These are phyloP conservation scores for Hyposoter dolosus DNA, from an alignment of 2,888 invertebrate genomes.

Conservation along the genomic window DNA sequence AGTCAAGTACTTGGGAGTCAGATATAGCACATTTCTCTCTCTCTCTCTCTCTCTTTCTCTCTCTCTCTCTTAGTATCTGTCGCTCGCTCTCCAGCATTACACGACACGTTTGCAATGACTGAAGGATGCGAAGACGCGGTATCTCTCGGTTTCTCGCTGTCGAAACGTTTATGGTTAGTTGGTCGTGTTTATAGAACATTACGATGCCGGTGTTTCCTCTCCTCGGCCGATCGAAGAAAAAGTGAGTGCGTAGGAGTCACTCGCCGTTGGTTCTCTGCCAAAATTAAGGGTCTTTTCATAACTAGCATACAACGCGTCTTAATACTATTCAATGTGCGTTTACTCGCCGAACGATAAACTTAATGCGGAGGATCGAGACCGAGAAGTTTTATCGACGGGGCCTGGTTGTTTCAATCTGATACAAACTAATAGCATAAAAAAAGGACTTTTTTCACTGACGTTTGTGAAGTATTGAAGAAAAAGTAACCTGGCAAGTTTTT, in stretches of 20 bases:
- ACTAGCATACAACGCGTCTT: not conserved
- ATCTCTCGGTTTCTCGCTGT: constrained; percentile 62
- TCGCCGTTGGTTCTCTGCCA: constrained; percentile 73
- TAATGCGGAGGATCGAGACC: constrained; percentile 2
- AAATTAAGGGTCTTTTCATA: constrained; percentile 72
- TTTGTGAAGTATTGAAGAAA: not conserved
- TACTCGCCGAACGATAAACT: constrained; percentile 11
- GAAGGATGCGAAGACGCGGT: constrained; percentile 45
- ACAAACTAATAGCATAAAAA: not conserved
- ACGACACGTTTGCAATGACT: constrained; percentile 61
- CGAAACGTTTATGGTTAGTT: constrained; percentile 76
- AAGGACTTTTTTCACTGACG: not conserved
- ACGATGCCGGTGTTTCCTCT: constrained; percentile 76
- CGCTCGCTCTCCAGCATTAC: not conserved
- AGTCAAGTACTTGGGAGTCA: constrained; percentile 22
- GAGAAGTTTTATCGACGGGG: constrained; percentile 4
- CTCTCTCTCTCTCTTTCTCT: not conserved
- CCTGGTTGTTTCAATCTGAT: not conserved
- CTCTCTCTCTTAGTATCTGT: not conserved
- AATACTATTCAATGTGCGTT: not conserved
- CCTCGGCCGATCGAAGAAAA: constrained; percentile 67
- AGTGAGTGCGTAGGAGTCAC: constrained; percentile 60
- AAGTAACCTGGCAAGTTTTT: not conserved
- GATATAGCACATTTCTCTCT: not conserved
- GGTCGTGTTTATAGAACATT: constrained; percentile 80